phyloP scores from a whole-genome alignment of 1,140 invertebrate genomes.

The Neodiprion lecontei region DNA sequence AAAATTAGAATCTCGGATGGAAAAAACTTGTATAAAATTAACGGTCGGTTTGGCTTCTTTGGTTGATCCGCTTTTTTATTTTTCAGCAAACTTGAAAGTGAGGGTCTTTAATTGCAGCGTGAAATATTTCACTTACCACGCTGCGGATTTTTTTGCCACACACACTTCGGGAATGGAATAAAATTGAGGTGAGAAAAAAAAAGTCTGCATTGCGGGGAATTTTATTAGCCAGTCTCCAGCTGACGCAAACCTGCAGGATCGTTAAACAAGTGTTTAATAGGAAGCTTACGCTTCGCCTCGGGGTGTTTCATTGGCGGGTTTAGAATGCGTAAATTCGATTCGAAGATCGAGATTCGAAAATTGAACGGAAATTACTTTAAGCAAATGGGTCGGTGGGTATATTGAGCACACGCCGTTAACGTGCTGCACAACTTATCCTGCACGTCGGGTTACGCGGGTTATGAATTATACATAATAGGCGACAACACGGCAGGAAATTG shows the following conservation, averaged over 20 bases:
- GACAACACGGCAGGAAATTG: background rate
- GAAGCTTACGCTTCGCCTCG: background rate
- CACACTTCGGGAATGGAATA: too few relatives aligned
- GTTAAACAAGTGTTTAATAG: background rate
- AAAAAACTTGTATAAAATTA: too few relatives aligned
- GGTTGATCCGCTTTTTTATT: too few relatives aligned
- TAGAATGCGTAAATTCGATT: background rate
- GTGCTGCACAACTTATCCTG: background rate
- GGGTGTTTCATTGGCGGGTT: background rate
- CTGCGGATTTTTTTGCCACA: too few relatives aligned
- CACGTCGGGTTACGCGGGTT: background rate
- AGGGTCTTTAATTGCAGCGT: too few relatives aligned
- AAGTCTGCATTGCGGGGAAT: too few relatives aligned
- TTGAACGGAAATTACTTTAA: conserved; percentile 6
- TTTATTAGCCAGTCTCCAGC: too few relatives aligned
- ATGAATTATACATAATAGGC: conserved; percentile 2
- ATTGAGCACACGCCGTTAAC: background rate
- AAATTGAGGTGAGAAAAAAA: too few relatives aligned
- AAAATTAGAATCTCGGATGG: too few relatives aligned
- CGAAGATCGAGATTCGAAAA: background rate
- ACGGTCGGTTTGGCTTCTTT: too few relatives aligned
- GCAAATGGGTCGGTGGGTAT: background rate
- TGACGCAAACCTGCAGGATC: background rate
- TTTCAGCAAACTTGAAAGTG: too few relatives aligned
- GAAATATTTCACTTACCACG: too few relatives aligned